Conservation (phyloP, 2,113 vertebrate genomes). For the Cyprinodon variegatus region DNA sequence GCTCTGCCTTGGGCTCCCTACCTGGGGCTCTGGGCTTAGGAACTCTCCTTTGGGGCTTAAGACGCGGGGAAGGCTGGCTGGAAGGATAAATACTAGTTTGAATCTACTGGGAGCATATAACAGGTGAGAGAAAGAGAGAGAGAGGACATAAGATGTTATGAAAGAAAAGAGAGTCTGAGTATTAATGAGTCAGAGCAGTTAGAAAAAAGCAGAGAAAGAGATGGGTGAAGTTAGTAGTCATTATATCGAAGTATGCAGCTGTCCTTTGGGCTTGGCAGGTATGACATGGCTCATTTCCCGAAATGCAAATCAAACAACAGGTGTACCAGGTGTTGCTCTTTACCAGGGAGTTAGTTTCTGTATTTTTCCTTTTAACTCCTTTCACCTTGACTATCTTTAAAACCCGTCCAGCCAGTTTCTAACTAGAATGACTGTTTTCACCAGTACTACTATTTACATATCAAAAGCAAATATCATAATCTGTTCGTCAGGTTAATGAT, state of each 20-base stretch:
- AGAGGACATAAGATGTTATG: slow-evolving; percentile 24
- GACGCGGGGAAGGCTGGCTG: slow-evolving; percentile 42
- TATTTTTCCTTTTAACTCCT: background rate
- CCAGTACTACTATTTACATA: background rate
- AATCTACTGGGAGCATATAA: slow-evolving; percentile 69
- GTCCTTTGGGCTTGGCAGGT: slow-evolving; percentile 34
- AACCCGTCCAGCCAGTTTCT: slow-evolving; percentile 21
- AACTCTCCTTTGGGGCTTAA: slow-evolving; percentile 55
- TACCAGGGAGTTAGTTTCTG: background rate
- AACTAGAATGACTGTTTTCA: background rate
- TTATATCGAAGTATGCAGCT: slow-evolving; percentile 26
- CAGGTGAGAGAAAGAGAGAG: slow-evolving; percentile 36
- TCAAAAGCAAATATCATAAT: background rate
- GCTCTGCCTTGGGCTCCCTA: slow-evolving; percentile 59
- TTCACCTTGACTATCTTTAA: slow-evolving; percentile 37
- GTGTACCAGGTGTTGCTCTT: slow-evolving; percentile 31
- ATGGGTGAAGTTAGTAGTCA: slow-evolving; percentile 22
- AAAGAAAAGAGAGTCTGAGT: slow-evolving; percentile 43
- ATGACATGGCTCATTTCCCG: slow-evolving; percentile 53
- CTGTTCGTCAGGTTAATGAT: background rate
- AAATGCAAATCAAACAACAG: slow-evolving; percentile 58
- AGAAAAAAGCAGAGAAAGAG: slow-evolving; percentile 14
- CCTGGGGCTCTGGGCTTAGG: slow-evolving; percentile 55
- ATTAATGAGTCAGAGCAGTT: slow-evolving; percentile 27
- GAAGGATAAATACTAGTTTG: slow-evolving; percentile 61